Conservation (phyloP, 2,797 vertebrate species). For the Jordanella pulchra region DNA sequence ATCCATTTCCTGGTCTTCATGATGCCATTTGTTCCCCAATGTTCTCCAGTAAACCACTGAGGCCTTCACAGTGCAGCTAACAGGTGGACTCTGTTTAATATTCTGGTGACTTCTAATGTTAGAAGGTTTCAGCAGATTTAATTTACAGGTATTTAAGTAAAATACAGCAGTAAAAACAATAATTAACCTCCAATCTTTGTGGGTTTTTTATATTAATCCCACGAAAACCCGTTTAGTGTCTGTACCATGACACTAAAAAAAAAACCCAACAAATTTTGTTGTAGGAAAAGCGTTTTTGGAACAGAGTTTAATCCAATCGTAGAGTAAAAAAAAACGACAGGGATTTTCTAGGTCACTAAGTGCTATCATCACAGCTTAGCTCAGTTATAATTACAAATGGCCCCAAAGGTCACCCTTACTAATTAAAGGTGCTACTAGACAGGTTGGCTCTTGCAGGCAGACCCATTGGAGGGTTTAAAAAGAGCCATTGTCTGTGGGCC, state of each 20-base stretch:
- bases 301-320: no score
- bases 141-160: neutral
- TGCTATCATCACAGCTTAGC: constrained; percentile 62
- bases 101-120: neutral
- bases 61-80: neutral
- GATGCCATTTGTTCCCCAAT: neutral
- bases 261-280: neutral
- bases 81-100: neutral
- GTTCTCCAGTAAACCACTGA: neutral
- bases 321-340: neutral
- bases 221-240: neutral
- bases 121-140: neutral
- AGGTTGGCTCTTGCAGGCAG: constrained; percentile 49
- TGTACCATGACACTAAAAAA: neutral
- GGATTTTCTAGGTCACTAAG: constrained; percentile 38
- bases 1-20: no score
- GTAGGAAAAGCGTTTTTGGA: neutral
- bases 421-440: constrained; percentile 70
- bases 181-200: no score
- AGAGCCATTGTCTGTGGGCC: constrained; percentile 51
- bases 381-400: constrained; percentile 51
- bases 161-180: neutral
- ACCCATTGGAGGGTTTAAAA: constrained; percentile 46
- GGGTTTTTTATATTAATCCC: neutral
- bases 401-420: constrained; percentile 56